These are phyloP conservation scores for Dicrostonyx torquatus DNA, from an alignment of 2,797 vertebrate species.

Conservation along the genomic window DNA sequence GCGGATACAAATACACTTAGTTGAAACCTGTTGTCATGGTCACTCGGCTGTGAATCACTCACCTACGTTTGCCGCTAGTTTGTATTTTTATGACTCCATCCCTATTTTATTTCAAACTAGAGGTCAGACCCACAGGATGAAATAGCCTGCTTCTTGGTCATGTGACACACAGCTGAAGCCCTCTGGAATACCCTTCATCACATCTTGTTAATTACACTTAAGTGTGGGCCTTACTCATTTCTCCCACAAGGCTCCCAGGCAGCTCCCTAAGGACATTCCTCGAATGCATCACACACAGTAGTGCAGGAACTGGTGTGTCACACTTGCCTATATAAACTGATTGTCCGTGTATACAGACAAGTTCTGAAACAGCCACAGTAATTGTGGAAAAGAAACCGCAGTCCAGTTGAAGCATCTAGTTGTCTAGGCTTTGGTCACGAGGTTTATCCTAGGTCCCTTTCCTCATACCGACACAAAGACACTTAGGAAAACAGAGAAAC, in stretches of 20 bases:
- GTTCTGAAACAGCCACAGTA: slow-evolving; percentile 1
- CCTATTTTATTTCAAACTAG: slow-evolving; percentile 32
- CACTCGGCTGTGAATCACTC: background rate
- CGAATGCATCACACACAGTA: background rate
- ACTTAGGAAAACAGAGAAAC: background rate
- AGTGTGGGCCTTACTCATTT: background rate
- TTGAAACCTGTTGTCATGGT: background rate
- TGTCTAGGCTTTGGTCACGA: background rate
- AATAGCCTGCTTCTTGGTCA: background rate
- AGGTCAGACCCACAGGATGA: background rate
- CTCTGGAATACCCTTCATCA: background rate
- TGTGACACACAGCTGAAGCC: background rate
- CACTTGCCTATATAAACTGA: background rate
- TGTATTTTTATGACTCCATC: slow-evolving; percentile 8
- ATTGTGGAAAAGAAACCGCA: background rate
- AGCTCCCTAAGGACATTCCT: slow-evolving; percentile 26
- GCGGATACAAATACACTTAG: background rate
- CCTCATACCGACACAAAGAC: background rate
- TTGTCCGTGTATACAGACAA: background rate
- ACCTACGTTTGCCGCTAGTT: background rate
- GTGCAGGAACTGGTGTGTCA: background rate
- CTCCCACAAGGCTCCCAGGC: background rate
- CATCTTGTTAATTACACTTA: background rate
- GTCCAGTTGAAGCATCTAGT: background rate
- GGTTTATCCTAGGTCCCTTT: background rate